Evolutionary conservation across 1,140 invertebrate genomes (phyloP), one percentile per base, ranked within the genome.

Genomic region (Elymnias hypermnestra): DNA sequence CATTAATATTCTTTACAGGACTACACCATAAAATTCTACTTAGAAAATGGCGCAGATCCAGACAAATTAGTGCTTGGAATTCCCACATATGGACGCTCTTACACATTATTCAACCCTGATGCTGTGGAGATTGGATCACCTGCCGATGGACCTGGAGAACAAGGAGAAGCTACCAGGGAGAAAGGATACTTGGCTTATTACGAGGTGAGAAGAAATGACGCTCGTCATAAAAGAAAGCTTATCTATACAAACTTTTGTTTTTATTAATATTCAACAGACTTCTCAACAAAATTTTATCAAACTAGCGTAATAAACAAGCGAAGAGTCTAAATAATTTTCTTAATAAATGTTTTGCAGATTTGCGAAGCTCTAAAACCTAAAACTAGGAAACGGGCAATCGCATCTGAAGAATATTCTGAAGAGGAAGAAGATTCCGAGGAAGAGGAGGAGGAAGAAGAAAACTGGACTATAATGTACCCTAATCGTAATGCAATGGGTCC

Each of bases 141-240:
- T 0, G 92, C 95, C 7, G 94, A 96, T 65, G 95, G 95, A 2
- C 95, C 96, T 4, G 96, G 95, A 0, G 92, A 93, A 52, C 93
- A 96, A 77, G 96, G 95, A 10, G 94, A 96, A 44, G 94, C 94
- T 2, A 97, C 96, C 0, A 89, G 94, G 62, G 96, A 97, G 84
- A 95, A 96, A 64, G 96, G 96, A 58, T 98, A 97, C 63, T 87
- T 98, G 42, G 94, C 96, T 19, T 97, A 97, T 76, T 97, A 97
- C 68, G 96, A 97, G 89, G 95, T 97, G 65, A 47, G 8, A 40
- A n/a, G n/a, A n/a, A n/a, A n/a, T n/a, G n/a, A n/a, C n/a, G n/a
- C n/a, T n/a, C n/a, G n/a, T n/a, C n/a, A n/a, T n/a, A n/a, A n/a
- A n/a, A n/a, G n/a, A n/a, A n/a, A n/a, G n/a, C n/a, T n/a, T n/a